Percentiles rank a stretch among this genome's conserved stretches.
phyloP scores from a whole-genome alignment of 2,113 vertebrate genomes.

The Scomber japonicus region DNA sequence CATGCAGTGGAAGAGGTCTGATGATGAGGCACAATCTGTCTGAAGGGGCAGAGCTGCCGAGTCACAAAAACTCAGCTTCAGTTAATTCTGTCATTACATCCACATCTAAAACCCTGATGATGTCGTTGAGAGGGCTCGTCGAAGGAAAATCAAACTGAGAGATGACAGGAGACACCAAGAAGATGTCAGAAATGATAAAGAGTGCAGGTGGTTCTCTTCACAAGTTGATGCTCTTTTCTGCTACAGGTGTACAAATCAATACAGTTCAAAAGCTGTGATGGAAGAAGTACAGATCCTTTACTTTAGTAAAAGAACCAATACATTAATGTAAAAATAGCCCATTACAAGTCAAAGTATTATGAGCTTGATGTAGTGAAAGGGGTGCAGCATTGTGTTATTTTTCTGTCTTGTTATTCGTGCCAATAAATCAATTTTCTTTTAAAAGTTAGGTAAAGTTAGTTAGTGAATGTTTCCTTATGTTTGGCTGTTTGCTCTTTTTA shows the following conservation, averaged over 20 bases:
- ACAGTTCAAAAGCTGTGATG: not conserved
- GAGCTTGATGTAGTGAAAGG: no score
- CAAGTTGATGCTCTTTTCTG: not conserved
- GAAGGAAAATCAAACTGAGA: not conserved
- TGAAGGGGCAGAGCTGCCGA: conserved; percentile 5
- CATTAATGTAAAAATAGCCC: no score
- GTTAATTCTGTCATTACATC: conserved; percentile 8
- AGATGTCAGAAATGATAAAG: conserved; percentile 15
- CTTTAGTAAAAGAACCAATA: no score
- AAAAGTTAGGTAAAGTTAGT: no score
- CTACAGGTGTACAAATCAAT: not conserved
- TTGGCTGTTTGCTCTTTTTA: no score
- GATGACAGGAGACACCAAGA: not conserved
- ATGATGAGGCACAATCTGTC: conserved; percentile 45
- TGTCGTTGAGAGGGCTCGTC: no score
- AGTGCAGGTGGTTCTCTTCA: not conserved
- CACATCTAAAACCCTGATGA: not conserved
- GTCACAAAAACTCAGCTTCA: conserved; percentile 10
- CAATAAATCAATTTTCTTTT: no score
- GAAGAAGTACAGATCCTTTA: no score
- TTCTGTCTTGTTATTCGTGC: no score
- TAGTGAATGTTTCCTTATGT: no score
- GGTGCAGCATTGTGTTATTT: no score
- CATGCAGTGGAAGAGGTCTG: conserved; percentile 8
- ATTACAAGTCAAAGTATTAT: no score